phyloP scores from a whole-genome alignment of 2,113 vertebrate species.

The Xenopus tropicalis region UCB_Xtro_10.0 CM004446.2:26930501-26931000 shows the following conservation, averaged over 20 bases:
- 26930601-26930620: neutral
- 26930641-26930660: neutral
- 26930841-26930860: neutral
- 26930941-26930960: conserved; percentile 28
- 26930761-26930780: conserved; percentile 5
- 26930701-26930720: conserved; percentile 39
- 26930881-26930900: neutral
- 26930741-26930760: conserved; percentile 2
- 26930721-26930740: conserved; percentile 1
- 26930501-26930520: too few species aligned
- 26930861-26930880: neutral
- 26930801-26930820: conserved; percentile 5
- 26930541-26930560: neutral
- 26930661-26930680: neutral
- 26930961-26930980: neutral
- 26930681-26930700: conserved; percentile 5
- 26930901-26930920: conserved; percentile 15
- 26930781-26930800: conserved; percentile 17
- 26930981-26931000: too few species aligned
- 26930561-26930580: neutral
- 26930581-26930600: neutral
- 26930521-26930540: neutral
- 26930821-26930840: conserved; percentile 3
- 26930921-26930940: conserved; percentile 24
- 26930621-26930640: neutral